Evolutionary conservation across 2,113 vertebrate species (phyloP).

Genomic region (Archocentrus centrarchus): DNA sequence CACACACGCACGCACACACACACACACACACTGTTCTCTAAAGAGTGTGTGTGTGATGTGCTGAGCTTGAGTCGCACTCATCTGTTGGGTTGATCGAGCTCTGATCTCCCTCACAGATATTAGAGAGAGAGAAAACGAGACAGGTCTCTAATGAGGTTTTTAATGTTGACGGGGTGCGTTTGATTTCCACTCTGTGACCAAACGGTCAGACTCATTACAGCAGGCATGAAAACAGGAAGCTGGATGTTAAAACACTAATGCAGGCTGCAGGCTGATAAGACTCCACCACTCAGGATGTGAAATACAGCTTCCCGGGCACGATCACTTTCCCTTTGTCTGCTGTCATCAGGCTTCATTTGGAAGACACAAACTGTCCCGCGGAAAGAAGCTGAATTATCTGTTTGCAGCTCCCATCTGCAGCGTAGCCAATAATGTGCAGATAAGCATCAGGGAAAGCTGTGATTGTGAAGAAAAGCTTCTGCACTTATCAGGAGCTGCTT

Average conservation of each 20-base stretch:
- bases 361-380: neutral
- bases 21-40: neutral
- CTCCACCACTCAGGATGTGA: neutral
- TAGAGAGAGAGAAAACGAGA: constrained; percentile 15
- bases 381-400: neutral
- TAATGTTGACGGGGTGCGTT: constrained; percentile 57
- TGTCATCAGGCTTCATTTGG: neutral
- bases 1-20: neutral
- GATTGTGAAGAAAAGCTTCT: constrained; percentile 3
- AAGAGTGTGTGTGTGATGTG: neutral
- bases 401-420: neutral
- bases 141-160: constrained; percentile 52
- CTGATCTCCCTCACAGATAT: constrained; percentile 53
- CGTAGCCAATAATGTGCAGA: neutral
- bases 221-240: constrained; percentile 4
- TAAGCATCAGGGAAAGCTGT: neutral
- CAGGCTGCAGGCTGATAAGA: constrained; percentile 18
- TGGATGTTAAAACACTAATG: neutral
- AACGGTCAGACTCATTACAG: constrained; percentile 54
- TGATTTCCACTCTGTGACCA: constrained; percentile 61
- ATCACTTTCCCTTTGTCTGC: neutral
- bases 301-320: neutral
- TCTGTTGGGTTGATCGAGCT: constrained; percentile 45
- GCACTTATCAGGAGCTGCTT: neutral
- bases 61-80: neutral